Evolutionary conservation across 2,113 vertebrate species (phyloP), one percentile per base, ranked within the genome.

Genomic region (Cyphomyrus discorhynchus): DNA sequence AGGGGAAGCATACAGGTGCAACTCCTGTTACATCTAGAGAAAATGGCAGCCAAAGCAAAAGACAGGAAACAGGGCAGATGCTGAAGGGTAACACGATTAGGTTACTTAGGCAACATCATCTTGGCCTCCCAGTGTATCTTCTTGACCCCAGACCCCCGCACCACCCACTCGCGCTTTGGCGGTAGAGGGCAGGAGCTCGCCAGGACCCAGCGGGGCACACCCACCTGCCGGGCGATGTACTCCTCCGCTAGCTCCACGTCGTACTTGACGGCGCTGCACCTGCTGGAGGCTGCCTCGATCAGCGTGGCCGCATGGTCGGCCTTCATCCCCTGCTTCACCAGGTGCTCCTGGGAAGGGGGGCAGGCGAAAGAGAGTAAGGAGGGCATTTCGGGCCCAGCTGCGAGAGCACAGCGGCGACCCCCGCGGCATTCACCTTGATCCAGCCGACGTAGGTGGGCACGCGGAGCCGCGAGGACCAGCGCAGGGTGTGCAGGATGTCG

Each of bases 171-270:
- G 13, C 15, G 31, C 31, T 77, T 15, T 66, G 58, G 58, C 3
- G 10, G 62, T 31, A 13, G 27, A 31, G n/a, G 13, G 39, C 74
- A 19, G 15, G 35, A 7, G 21, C 6, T 2, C 77, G 10, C 49
- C 15, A 58, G 53, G 46, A 56, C n/a, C 5, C 62, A 62, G 3
- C n/a, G 47, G 0, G 13, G 1, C 0, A 45, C 47, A 1, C 91
- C 87, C 89, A 99, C 98, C 97, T 99, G 98, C 91, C 96, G 95
- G 90, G 98, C 98, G 89, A 99, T 98, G 93, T 98, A 99, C n/a
- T 99, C 98, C 93, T 99, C 98, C 21, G 97, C 98, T 85, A 99
- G 96, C 62, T 99, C 98, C 90, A 99, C 98, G 0, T 99, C 98
- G 0, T 99, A 98, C 89, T 98, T 99, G 70, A 99, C 97, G 0